Percentiles rank a stretch among this genome's conserved stretches.
Conservation (phyloP, 92 coral and sea anemone species). For the Paramuricea clavata region DNA sequence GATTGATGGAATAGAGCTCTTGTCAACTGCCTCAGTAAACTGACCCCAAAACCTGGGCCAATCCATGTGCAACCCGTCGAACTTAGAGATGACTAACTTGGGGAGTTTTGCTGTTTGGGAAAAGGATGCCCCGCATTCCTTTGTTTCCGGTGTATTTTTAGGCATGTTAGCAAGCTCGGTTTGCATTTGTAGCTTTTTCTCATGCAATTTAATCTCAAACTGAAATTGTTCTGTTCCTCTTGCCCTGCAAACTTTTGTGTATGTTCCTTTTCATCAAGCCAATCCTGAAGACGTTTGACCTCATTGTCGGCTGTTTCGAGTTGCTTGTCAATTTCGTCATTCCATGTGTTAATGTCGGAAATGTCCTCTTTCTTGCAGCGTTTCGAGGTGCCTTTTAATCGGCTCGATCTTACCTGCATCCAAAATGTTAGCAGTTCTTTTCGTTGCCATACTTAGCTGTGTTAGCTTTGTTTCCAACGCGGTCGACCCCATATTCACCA, state of each 20-base stretch:
- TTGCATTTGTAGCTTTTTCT: neutral
- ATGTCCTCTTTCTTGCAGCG: conserved; percentile 23
- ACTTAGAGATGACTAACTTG: neutral
- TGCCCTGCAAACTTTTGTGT: conserved; percentile 32
- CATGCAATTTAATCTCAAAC: neutral
- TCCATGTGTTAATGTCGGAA: conserved; percentile 28
- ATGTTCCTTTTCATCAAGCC: conserved; percentile 39
- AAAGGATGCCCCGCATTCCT: neutral
- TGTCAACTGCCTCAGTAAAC: no score
- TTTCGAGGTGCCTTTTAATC: conserved; percentile 37
- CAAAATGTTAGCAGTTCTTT: conserved; percentile 33
- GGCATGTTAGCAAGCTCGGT: neutral
- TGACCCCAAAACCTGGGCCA: no score
- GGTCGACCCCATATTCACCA: neutral
- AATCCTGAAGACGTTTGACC: conserved; percentile 21
- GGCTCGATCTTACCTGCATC: conserved; percentile 36
- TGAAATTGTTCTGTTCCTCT: neutral
- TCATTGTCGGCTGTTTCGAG: conserved; percentile 41
- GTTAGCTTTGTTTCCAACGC: conserved; percentile 41
- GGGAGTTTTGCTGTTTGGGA: neutral
- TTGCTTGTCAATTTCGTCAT: conserved; percentile 18
- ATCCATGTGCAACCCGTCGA: conserved; percentile 27
- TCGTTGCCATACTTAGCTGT: conserved; percentile 27
- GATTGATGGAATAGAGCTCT: no score
- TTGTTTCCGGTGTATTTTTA: neutral